Percentiles rank a stretch among this genome's conserved stretches.
Evolutionary conservation across 2,888 invertebrate genomes (phyloP).

Genomic region (Schrankia costaestrigalis): DNA sequence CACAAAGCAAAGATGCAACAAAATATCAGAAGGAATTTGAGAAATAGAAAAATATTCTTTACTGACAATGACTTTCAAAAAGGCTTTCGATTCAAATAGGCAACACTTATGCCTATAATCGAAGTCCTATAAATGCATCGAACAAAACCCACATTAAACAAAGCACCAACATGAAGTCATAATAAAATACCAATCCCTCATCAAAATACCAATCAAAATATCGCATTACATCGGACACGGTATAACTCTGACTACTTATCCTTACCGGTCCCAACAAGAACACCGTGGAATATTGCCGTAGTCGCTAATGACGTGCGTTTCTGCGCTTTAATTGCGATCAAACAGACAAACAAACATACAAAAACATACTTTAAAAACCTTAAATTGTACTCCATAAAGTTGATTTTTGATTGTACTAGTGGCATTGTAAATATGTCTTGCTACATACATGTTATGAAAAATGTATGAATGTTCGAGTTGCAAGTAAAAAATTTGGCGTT

Average conservation of each 20-base stretch:
- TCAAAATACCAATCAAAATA: constrained; percentile 67
- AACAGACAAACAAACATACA: constrained; percentile 53
- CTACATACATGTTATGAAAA: constrained; percentile 67
- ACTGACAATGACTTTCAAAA: too few relatives aligned
- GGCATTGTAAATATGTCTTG: constrained; percentile 38
- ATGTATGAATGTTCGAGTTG: constrained; percentile 67
- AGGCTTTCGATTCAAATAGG: too few relatives aligned
- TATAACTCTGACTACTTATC: constrained; percentile 44
- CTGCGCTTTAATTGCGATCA: constrained; percentile 77
- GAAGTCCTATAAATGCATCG: constrained; percentile 1
- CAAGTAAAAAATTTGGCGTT: constrained; percentile 60
- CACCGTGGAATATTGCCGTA: constrained; percentile 78
- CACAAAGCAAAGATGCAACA: too few relatives aligned
- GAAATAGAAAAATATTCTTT: too few relatives aligned
- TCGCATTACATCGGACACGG: constrained; percentile 54
- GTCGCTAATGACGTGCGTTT: constrained; percentile 75
- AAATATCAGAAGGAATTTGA: too few relatives aligned
- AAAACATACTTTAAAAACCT: constrained; percentile 11
- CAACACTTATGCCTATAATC: too few relatives aligned
- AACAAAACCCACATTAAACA: constrained; percentile 14
- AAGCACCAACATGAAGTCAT: constrained; percentile 27
- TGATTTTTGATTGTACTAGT: constrained; percentile 7
- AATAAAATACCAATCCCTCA: constrained; percentile 45
- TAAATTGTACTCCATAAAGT: constrained; percentile 21
- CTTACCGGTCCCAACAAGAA: constrained; percentile 50